Conservation (phyloP, 35 echinoderm and acorn worm species). For the Ophioderma brevispina region DNA sequence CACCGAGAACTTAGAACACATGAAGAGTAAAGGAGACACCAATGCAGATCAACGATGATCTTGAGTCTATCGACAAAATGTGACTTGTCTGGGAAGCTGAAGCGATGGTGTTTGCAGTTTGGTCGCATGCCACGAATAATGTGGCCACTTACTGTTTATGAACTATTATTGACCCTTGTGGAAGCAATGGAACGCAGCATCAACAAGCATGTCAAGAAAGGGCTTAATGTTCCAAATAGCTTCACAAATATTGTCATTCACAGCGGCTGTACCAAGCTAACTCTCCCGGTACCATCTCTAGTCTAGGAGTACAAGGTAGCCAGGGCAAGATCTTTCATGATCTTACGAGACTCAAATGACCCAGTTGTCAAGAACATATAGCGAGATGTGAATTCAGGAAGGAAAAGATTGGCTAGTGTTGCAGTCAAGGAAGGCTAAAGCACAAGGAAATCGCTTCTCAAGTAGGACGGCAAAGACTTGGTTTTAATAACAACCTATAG, state of each 20-base stretch:
- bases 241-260: not conserved
- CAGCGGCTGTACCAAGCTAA: not conserved
- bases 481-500: slow-evolving; percentile 10
- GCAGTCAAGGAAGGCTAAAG: not conserved
- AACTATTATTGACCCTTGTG: not conserved
- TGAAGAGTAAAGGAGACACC: not conserved
- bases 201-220: not conserved
- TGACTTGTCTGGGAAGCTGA: not conserved
- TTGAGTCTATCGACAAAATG: too few species aligned
- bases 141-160: not conserved
- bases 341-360: slow-evolving; percentile 3
- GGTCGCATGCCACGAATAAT: not conserved
- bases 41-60: not conserved
- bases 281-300: not conserved
- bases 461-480: slow-evolving; percentile 19
- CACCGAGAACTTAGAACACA: not conserved
- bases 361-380: not conserved
- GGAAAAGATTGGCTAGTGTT: not conserved
- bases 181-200: not conserved
- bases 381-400: not conserved
- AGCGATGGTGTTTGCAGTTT: not conserved
- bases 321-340: slow-evolving; percentile 16
- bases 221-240: not conserved
- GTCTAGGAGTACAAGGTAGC: slow-evolving; percentile 21
- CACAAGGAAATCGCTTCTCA: slow-evolving; percentile 8